phyloP scores from a whole-genome alignment of 2,888 invertebrate genomes.

The Augiades crinisus region DNA sequence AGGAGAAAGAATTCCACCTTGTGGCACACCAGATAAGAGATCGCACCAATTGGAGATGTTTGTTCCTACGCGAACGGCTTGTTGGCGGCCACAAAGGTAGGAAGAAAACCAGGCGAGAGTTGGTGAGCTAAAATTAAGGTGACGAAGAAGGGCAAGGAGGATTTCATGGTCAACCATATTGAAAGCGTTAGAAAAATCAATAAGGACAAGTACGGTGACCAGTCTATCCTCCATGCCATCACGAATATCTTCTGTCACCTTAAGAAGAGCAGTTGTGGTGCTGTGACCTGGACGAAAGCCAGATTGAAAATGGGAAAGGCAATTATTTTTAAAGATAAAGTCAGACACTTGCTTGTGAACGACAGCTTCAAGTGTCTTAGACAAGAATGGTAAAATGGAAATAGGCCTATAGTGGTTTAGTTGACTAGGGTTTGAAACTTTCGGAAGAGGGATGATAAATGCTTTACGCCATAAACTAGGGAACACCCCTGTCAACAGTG shows the following conservation, averaged over 20 bases:
- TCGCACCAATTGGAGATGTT: not conserved
- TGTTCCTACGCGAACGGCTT: not conserved
- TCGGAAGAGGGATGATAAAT: too few relatives aligned
- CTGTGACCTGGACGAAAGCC: conserved; percentile 5
- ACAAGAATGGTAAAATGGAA: not conserved
- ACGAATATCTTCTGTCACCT: too few relatives aligned
- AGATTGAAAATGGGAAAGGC: not conserved
- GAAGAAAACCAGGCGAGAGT: not conserved
- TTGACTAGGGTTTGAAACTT: not conserved
- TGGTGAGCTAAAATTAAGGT: not conserved
- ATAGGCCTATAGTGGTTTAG: too few relatives aligned
- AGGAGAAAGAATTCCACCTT: too few relatives aligned
- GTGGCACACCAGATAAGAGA: not conserved
- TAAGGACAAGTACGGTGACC: not conserved
- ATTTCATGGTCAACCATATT: too few relatives aligned
- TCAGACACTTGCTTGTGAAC: not conserved
- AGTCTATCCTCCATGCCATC: not conserved
- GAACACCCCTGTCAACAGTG: too few relatives aligned
- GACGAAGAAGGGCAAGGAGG: too few relatives aligned
- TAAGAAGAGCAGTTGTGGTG: not conserved
- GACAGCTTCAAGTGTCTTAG: not conserved
- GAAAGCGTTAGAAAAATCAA: conserved; percentile 4
- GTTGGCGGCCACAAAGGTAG: not conserved
- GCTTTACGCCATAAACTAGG: not conserved
- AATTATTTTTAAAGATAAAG: not conserved